Percentiles rank a stretch among this genome's conserved stretches.
Evolutionary conservation across 2,888 invertebrate genomes (phyloP).

Genomic region (Lycophotia porphyrea): DNA sequence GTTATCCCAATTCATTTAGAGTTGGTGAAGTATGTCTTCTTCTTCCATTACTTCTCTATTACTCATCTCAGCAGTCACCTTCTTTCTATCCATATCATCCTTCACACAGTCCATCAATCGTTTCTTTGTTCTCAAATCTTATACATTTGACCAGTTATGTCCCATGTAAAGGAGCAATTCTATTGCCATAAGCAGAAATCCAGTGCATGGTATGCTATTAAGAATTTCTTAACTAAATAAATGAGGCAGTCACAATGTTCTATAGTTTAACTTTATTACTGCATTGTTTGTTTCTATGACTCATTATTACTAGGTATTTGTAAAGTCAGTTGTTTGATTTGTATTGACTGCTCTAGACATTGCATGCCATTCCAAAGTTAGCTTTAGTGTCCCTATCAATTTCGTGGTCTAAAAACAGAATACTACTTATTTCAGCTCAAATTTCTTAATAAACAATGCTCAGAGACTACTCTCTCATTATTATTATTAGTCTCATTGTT

Average conservation of each 20-base stretch:
- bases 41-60: no score
- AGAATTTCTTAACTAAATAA: not conserved
- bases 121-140: not conserved
- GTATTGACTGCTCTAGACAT: constrained; percentile 16
- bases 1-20: no score
- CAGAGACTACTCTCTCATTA: no score
- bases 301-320: not conserved
- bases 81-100: no score
- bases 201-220: not conserved
- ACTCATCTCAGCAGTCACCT: no score
- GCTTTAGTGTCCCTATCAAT: no score
- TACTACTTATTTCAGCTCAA: no score
- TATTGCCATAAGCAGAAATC: not conserved
- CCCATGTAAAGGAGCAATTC: not conserved
- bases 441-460: no score
- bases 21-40: no score
- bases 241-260: not conserved
- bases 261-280: not conserved
- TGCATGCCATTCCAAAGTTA: constrained; percentile 25
- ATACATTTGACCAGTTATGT: not conserved
- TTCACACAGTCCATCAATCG: not conserved
- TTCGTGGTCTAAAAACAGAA: no score
- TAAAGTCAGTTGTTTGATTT: constrained; percentile 16
- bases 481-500: no score
- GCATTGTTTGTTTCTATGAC: constrained; percentile 3